These are phyloP conservation scores for Champsocephalus gunnari DNA, from an alignment of 2,797 vertebrate species.

Conservation along the genomic window DNA sequence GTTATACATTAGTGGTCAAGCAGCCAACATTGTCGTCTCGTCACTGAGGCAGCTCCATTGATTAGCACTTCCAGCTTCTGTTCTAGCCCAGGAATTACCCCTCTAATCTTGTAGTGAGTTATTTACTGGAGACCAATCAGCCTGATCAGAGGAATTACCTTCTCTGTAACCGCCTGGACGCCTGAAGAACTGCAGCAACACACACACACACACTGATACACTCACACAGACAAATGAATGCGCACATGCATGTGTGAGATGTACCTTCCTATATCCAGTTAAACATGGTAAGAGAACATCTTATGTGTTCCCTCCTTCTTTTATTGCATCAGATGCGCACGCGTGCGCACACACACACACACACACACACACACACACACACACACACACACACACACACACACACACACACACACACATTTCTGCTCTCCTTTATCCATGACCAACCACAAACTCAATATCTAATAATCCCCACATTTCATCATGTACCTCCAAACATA, in stretches of 20 bases:
- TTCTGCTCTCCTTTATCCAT: not conserved
- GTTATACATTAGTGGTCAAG: conserved; percentile 81
- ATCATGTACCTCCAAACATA: no score
- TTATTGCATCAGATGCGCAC: conserved; percentile 11
- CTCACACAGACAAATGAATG: conserved; percentile 22
- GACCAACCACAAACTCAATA: conserved; percentile 12
- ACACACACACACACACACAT: no score
- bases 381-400: no score
- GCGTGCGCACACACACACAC: not conserved
- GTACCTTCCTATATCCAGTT: conserved; percentile 20
- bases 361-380: no score
- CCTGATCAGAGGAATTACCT: conserved; percentile 81
- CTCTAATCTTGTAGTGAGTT: conserved; percentile 85
- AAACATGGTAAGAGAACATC: not conserved
- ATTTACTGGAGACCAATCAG: conserved; percentile 84
- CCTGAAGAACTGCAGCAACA: conserved; percentile 59
- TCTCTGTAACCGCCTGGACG: conserved; percentile 73
- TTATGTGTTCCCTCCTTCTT: not conserved
- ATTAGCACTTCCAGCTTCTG: conserved; percentile 85
- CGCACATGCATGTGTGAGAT: conserved; percentile 4
- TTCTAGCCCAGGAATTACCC: conserved; percentile 85
- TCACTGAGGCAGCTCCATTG: conserved; percentile 85
- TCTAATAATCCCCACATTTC: not conserved
- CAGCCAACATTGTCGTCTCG: conserved; percentile 81
- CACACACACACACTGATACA: conserved; percentile 22